A percentile compares a stretch with the other conserved stretches of the same genome.
Evolutionary conservation across 2,797 vertebrate species (phyloP).

Genomic region (Salmo trutta): DNA sequence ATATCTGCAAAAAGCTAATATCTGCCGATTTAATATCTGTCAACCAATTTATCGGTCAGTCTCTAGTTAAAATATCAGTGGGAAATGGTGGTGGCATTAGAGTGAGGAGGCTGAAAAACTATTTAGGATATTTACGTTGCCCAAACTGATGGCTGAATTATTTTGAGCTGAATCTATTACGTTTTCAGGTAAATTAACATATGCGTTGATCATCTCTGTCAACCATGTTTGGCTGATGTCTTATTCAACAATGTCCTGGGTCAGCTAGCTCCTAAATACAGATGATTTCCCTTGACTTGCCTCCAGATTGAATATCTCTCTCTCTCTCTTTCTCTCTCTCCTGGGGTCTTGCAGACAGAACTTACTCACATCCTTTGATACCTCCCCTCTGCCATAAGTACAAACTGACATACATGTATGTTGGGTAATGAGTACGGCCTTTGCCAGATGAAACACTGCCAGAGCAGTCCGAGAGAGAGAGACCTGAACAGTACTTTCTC

Average conservation of each 20-base stretch:
- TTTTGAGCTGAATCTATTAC: slow-evolving; percentile 49
- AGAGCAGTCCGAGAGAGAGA: slow-evolving; percentile 8
- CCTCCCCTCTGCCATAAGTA: slow-evolving; percentile 39
- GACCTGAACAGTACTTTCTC: too few relatives aligned
- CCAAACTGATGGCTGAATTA: slow-evolving; percentile 52
- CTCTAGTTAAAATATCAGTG: too few relatives aligned
- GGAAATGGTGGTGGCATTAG: slow-evolving; percentile 1
- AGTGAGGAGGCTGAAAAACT: slow-evolving; percentile 26
- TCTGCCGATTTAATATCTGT: too few relatives aligned
- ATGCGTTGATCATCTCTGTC: slow-evolving; percentile 14
- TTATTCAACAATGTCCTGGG: slow-evolving; percentile 48
- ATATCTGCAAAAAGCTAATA: too few relatives aligned
- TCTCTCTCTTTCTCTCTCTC: slow-evolving; percentile 35
- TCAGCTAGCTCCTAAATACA: slow-evolving; percentile 35
- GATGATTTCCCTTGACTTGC: slow-evolving; percentile 47
- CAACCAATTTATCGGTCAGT: too few relatives aligned
- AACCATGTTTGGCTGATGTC: slow-evolving; percentile 37
- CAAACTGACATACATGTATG: slow-evolving; percentile 43
- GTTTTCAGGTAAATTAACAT: slow-evolving; percentile 25
- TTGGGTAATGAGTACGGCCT: slow-evolving; percentile 50
- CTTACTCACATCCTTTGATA: slow-evolving; percentile 55
- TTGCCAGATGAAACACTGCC: slow-evolving; percentile 27
- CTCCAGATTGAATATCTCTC: slow-evolving; percentile 49
- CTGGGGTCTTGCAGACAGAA: slow-evolving; percentile 13
- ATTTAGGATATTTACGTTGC: slow-evolving; percentile 29